Evolutionary conservation across 2,113 vertebrate species (phyloP), one percentile per base, ranked within the genome.

Genomic region (Ameiurus melas): DNA sequence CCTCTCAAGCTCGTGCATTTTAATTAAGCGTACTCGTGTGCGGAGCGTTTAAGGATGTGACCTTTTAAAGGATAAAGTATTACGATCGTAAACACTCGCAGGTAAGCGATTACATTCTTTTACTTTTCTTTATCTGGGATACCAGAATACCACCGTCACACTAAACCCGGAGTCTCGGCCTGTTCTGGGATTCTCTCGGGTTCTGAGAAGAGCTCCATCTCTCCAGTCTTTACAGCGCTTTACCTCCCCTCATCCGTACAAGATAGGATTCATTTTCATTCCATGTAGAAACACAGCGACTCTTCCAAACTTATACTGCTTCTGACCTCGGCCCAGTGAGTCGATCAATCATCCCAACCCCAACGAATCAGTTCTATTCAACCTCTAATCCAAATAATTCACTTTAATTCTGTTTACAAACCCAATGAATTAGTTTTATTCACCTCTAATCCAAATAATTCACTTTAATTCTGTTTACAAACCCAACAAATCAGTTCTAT

Each of bases 21-120:
- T 84, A 84, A 84, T 84, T 84, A 84, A 84, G 64, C 14, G 27
- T 66, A 22, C 64, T 70, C 27, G 17, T 51, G 62, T 84, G 83
- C 53, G 27, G 83, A 84, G 43, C 64, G 43, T 64, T 68, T 80
- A n/a, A 68, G 62, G 64, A 84, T 33, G 64, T 84, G 83, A 84
- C 83, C 83, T 84, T 84, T 84, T n/a, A 84, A 70, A 84, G 1
- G 43, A 70, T 9, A 68, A 70, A 84, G 39, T 53, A 33, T 51
- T 70, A 51, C 60, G 19, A 17, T 70, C 9, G 27, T 51, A 68
- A 84, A 84, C 13, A 68, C 64, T 84, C 43, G n/a, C n/a, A 75
- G 55, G 25, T 62, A 43, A 43, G 22, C 4, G 8, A 83, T 62
- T 13, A 62, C 57, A 39, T 62, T 43, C 33, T 83, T 79, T 62